Conservation (phyloP, 2,113 vertebrate species). For the Equus quagga region DNA sequence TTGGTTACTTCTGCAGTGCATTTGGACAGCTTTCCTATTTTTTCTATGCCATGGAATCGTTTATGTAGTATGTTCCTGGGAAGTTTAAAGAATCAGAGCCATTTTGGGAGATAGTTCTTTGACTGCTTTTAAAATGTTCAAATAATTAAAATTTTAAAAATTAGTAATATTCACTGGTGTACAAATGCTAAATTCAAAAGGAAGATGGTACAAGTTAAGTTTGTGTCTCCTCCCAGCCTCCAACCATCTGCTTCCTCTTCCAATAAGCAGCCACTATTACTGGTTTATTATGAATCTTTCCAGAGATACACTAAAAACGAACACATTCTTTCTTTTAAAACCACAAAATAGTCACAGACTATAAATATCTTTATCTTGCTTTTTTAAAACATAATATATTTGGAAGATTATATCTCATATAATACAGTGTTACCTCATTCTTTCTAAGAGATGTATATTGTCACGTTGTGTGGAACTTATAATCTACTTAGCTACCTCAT, state of each 20-base stretch:
- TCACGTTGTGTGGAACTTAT: neutral
- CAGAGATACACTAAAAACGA: neutral
- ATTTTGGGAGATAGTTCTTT: neutral
- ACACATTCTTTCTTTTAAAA: neutral
- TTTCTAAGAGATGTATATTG: neutral
- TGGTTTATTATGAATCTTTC: neutral
- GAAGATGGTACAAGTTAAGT: neutral
- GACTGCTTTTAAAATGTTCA: slow-evolving; percentile 34
- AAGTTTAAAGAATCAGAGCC: neutral
- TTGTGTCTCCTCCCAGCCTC: neutral
- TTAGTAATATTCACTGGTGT: slow-evolving; percentile 9
- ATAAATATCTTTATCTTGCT: neutral
- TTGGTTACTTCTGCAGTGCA: neutral
- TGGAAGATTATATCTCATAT: neutral
- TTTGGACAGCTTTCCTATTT: neutral
- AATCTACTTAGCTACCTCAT: neutral
- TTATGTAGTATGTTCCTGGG: neutral
- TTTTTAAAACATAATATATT: neutral
- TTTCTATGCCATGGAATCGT: neutral
- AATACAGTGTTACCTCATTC: neutral
- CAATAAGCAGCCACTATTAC: neutral
- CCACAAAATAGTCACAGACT: neutral
- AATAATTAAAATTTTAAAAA: slow-evolving; percentile 34
- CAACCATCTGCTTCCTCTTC: neutral
- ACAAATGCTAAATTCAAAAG: slow-evolving; percentile 34